Evolutionary conservation across 2,888 invertebrate genomes (phyloP), one percentile per base, ranked within the genome.

Genomic region (Catocala fraxini): DNA sequence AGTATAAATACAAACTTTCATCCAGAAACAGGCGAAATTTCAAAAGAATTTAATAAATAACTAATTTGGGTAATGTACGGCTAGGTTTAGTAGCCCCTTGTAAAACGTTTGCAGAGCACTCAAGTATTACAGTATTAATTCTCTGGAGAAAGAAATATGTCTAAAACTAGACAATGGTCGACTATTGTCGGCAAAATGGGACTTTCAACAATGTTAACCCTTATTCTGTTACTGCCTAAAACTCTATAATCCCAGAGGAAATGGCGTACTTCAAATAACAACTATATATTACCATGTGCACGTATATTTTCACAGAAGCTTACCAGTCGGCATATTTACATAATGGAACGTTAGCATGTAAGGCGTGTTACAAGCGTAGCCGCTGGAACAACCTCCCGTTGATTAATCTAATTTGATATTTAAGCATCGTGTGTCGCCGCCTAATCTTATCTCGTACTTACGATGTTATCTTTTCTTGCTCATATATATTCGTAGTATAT

Each of bases 391-490:
- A 68, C 35, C 61, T 61, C 59, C 62, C 25, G 63, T 51, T 59
- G 47, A 54, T 58, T 71, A 67, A 74, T 65, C 61, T 59, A 63
- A 65, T 71, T 65, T 57, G 5, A 51, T 39, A 61, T 34, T 47
- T 52, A 61, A 49, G 45, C 54, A 46, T 52, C 56, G 52, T 63
- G 45, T 59, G 42, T 35, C 57, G 51, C 11, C 42, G 39, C 56
- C 54, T 63, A 51, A 65, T 52, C 43, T 68, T 49, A 73, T 73
- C 6, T 59, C 12, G 70, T 73, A 70, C 65, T 73, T 63, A 70
- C 52, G 46, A 53, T 34, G 15, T 1, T 35, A 42, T 12, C 58
- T 60, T 62, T 47, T 55, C 25, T 59, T 61, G 51, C 41, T 49
- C 42, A 39, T 53, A 11, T 12, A 45, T 15, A 43, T n/a, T n/a